A percentile compares a stretch with the other conserved stretches of the same genome.
phyloP scores from a whole-genome alignment of 2,797 vertebrate species.

The Protosalanx chinensis region DNA sequence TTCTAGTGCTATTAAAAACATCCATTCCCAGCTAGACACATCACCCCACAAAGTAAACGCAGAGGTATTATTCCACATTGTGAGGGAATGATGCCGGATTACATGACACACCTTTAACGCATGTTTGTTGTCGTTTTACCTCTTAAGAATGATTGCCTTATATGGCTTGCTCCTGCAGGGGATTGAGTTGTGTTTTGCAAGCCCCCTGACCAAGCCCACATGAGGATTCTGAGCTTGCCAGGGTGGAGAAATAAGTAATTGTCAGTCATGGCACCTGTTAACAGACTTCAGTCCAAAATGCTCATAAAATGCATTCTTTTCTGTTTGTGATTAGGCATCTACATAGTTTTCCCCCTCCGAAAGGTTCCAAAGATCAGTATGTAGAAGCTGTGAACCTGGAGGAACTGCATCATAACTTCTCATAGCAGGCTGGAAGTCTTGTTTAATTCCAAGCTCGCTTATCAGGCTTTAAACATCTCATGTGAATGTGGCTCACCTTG shows the following conservation, averaged over 20 bases:
- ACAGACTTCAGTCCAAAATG: constrained; percentile 1
- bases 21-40: not conserved
- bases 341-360: not conserved
- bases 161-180: constrained; percentile 70
- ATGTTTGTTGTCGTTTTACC: constrained; percentile 47
- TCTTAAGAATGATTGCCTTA: constrained; percentile 72
- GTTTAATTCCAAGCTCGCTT: constrained; percentile 40
- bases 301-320: constrained; percentile 4
- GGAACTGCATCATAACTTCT: constrained; percentile 19
- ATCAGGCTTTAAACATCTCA: constrained; percentile 49
- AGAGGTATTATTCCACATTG: not conserved
- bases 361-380: not conserved
- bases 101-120: constrained; percentile 16
- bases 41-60: not conserved
- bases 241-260: constrained; percentile 58
- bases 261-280: constrained; percentile 23
- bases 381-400: constrained; percentile 1
- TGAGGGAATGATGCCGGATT: not conserved
- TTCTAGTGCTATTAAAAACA: not conserved
- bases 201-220: constrained; percentile 72
- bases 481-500: constrained; percentile 60
- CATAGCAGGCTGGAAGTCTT: constrained; percentile 24
- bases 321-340: not conserved
- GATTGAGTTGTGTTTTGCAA: constrained; percentile 74
- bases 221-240: constrained; percentile 51